Percentiles rank a stretch among this genome's conserved stretches.
phyloP scores from a whole-genome alignment of 1,140 invertebrate species.

The Drosophila equinoxialis region DNA sequence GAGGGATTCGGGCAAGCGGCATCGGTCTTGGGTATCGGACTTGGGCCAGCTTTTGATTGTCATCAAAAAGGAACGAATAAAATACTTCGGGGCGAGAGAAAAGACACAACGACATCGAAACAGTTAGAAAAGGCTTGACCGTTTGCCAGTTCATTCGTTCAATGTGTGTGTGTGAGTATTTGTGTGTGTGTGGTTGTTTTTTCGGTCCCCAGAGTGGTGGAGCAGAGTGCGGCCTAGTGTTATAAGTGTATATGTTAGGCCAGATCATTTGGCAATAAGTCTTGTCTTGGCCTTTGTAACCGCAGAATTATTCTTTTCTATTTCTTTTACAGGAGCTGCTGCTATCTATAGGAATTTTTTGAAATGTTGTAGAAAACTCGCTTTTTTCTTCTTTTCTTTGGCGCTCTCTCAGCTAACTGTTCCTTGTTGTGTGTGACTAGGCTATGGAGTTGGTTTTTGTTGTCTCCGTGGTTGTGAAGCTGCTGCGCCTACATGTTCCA shows the following conservation, averaged over 20 bases:
- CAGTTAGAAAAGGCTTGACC: conserved; percentile 12
- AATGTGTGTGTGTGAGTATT: not conserved
- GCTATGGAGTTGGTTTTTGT: not conserved
- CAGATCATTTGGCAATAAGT: conserved; percentile 21
- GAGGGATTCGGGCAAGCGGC: not conserved
- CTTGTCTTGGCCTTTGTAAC: conserved; percentile 22
- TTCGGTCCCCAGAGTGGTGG: conserved; percentile 9
- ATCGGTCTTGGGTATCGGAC: not conserved
- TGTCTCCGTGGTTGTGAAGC: not conserved
- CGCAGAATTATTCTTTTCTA: conserved; percentile 14
- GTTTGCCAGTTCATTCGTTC: not conserved
- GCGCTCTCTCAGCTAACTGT: conserved; percentile 8
- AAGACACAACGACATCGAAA: conserved; percentile 1
- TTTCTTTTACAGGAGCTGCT: conserved; percentile 17
- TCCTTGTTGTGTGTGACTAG: not conserved
- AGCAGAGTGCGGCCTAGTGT: conserved; percentile 3
- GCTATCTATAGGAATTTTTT: not conserved
- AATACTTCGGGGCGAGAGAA: conserved; percentile 6
- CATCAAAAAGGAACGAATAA: conserved; percentile 12
- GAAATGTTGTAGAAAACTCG: conserved; percentile 15
- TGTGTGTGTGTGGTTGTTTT: not conserved
- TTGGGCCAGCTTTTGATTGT: conserved; percentile 16
- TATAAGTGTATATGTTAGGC: conserved; percentile 7
- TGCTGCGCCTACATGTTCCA: conserved; percentile 19
- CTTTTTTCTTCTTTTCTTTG: conserved; percentile 6